Percentiles rank a stretch among this genome's conserved stretches.
These are phyloP conservation scores for Denticeps clupeoides DNA, from an alignment of 2,797 vertebrate species.

Conservation along the genomic window DNA sequence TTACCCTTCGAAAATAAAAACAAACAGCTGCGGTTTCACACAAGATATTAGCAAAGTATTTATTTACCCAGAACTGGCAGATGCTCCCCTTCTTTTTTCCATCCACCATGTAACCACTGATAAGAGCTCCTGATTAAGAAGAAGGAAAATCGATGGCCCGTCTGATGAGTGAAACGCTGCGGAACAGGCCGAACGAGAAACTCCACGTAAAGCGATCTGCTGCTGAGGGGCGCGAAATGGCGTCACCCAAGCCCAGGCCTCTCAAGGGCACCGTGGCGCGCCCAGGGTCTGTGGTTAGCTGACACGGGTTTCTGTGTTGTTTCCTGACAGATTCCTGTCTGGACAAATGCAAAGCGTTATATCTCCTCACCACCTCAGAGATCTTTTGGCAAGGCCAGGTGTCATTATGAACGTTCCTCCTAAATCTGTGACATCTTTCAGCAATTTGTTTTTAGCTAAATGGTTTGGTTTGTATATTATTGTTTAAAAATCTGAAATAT, in stretches of 20 bases:
- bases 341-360: background rate
- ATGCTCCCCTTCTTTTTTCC: background rate
- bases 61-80: constrained; percentile 15
- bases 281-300: constrained; percentile 6
- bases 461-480: no score
- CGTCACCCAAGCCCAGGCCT: constrained; percentile 15
- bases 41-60: constrained; percentile 24
- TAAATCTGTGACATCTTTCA: no score
- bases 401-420: no score
- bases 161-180: constrained; percentile 15
- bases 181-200: constrained; percentile 18
- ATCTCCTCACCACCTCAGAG: background rate
- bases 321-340: constrained; percentile 1
- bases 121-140: constrained; percentile 23
- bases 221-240: constrained; percentile 28
- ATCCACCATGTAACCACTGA: constrained; percentile 1
- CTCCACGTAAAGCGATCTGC: constrained; percentile 27
- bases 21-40: constrained; percentile 10
- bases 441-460: no score
- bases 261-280: background rate
- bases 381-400: no score
- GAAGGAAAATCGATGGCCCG: constrained; percentile 31
- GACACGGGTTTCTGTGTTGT: constrained; percentile 6
- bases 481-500: no score
- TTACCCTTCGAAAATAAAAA: background rate